Conservation (phyloP, 2,888 invertebrate genomes). For the Philhelius pedissequus region DNA sequence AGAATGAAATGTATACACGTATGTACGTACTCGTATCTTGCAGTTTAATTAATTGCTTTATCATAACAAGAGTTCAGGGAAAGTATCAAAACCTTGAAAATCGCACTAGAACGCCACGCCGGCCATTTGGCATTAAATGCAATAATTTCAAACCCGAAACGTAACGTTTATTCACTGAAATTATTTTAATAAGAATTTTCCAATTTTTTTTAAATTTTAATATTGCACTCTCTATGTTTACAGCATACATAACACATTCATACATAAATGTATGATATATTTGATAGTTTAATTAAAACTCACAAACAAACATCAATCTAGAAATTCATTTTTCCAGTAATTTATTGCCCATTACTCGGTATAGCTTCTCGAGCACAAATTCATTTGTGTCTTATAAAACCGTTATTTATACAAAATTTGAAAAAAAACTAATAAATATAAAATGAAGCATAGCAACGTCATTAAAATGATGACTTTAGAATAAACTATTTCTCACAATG, state of each 20-base stretch:
- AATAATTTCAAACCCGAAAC: background rate
- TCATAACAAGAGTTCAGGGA: background rate
- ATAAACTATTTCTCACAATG: conserved; percentile 20
- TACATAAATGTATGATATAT: background rate
- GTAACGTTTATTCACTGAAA: background rate
- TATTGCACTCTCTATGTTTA: background rate
- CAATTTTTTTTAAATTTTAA: background rate
- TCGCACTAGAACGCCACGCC: background rate
- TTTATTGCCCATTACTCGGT: background rate
- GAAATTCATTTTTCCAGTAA: background rate
- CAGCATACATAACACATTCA: background rate
- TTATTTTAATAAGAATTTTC: background rate
- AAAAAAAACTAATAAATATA: background rate
- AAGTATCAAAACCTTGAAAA: background rate
- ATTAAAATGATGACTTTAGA: background rate
- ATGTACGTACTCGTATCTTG: background rate
- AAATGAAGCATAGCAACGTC: background rate
- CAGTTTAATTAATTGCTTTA: background rate
- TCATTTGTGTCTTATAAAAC: too few relatives aligned
- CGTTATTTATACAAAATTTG: background rate
- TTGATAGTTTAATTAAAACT: background rate
- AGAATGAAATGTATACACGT: background rate
- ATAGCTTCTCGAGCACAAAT: background rate
- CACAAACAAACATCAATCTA: background rate
- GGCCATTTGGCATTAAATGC: too few relatives aligned